phyloP scores from a whole-genome alignment of 2,113 vertebrate genomes.

The Gobio gobio region DNA sequence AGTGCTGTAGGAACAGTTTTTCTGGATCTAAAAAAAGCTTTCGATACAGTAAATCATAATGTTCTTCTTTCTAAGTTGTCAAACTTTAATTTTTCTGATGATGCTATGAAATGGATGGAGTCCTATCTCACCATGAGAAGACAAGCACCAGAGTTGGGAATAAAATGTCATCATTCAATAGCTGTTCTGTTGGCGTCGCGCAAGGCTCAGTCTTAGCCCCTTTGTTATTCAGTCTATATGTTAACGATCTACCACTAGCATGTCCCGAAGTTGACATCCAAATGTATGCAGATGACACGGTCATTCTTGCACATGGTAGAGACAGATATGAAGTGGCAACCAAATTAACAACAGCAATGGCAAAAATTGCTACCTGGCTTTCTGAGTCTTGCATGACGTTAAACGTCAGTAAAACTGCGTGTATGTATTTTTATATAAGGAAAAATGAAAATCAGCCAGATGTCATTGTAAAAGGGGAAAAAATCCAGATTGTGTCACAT shows the following conservation, averaged over 20 bases:
- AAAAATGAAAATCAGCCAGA: neutral
- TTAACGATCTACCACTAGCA: neutral
- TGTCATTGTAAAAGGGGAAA: neutral
- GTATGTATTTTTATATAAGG: too few species aligned
- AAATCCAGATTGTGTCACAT: neutral
- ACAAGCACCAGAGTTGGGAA: neutral
- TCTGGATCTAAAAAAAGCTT: neutral
- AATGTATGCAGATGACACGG: neutral
- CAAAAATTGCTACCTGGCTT: neutral
- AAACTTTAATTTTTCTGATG: neutral
- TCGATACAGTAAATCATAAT: too few species aligned
- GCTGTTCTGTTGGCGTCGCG: neutral
- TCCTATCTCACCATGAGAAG: neutral
- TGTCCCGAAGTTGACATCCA: neutral
- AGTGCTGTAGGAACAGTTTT: neutral
- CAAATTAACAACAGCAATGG: neutral
- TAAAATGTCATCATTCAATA: neutral
- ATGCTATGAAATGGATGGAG: neutral
- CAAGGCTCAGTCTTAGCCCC: neutral
- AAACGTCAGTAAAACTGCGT: neutral
- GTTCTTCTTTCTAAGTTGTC: neutral
- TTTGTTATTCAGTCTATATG: neutral
- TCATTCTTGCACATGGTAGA: neutral
- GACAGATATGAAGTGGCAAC: neutral
- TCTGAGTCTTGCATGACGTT: neutral